Percentiles rank a stretch among this genome's conserved stretches.
Conservation (phyloP, 1,140 invertebrate species). For the Caenorhabditis brenneri region DNA sequence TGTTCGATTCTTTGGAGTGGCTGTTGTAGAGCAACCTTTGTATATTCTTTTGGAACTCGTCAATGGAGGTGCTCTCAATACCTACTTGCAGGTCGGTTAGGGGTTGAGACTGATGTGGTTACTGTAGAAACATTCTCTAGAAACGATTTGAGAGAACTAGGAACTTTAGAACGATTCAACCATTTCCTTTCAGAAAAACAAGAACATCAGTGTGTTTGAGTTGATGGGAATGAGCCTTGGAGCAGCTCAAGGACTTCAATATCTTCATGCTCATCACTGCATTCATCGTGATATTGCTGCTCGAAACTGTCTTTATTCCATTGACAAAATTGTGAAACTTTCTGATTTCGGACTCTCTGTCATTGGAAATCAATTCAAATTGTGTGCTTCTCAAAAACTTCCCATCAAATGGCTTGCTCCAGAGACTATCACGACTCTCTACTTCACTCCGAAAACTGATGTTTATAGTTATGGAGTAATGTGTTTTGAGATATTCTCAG, state of each 20-base stretch:
- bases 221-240: not conserved
- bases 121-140: too few species aligned
- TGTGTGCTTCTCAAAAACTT: slow-evolving; percentile 45
- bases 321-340: slow-evolving; percentile 55
- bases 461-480: slow-evolving; percentile 51
- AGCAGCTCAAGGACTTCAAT: not conserved
- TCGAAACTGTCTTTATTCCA: slow-evolving; percentile 76
- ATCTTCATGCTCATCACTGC: not conserved
- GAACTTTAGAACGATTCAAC: too few species aligned
- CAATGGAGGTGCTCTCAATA: slow-evolving; percentile 50
- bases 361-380: slow-evolving; percentile 32
- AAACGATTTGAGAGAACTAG: too few species aligned
- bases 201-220: not conserved
- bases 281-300: slow-evolving; percentile 81
- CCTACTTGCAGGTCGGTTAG: slow-evolving; percentile 48
- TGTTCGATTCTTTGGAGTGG: slow-evolving; percentile 52
- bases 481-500: not conserved
- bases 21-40: slow-evolving; percentile 46
- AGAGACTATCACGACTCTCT: slow-evolving; percentile 46
- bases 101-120: too few species aligned
- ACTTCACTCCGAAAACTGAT: slow-evolving; percentile 55
- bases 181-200: not conserved
- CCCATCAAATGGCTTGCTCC: slow-evolving; percentile 61
- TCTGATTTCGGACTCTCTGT: slow-evolving; percentile 59
- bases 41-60: slow-evolving; percentile 52